phyloP scores from a whole-genome alignment of 2,888 invertebrate genomes.

The Watsonalla cultraria region DNA sequence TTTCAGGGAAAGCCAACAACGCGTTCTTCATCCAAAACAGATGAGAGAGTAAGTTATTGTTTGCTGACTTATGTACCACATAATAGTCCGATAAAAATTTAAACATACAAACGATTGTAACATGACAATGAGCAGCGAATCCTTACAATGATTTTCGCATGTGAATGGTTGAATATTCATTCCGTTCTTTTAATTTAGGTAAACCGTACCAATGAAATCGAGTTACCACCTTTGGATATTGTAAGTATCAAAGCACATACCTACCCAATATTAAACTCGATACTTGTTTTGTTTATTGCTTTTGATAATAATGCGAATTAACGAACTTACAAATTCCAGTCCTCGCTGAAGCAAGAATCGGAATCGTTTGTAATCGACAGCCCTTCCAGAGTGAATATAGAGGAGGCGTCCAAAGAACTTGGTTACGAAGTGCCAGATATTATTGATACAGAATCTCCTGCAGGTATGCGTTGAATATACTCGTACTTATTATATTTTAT shows the following conservation, averaged over 20 bases:
- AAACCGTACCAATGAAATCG: neutral
- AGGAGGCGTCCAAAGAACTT: constrained; percentile 7
- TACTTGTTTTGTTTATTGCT: too few species aligned
- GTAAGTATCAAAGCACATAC: neutral
- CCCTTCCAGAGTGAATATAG: constrained; percentile 4
- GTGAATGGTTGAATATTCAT: too few species aligned
- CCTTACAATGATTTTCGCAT: too few species aligned
- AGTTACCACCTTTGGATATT: neutral
- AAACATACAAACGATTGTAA: too few species aligned
- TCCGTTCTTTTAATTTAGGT: neutral
- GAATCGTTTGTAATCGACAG: constrained; percentile 8
- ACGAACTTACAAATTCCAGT: constrained; percentile 2
- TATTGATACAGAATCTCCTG: constrained; percentile 15
- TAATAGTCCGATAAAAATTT: too few species aligned
- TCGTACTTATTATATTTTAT: neutral
- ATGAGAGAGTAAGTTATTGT: neutral
- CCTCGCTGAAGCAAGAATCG: constrained; percentile 3
- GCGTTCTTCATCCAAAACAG: neutral
- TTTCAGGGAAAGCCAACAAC: neutral
- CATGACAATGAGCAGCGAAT: too few species aligned
- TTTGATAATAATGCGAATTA: neutral
- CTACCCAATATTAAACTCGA: too few species aligned
- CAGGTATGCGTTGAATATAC: neutral
- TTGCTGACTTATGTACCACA: too few species aligned
- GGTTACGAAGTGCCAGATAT: constrained; percentile 13